A percentile compares a stretch with the other conserved stretches of the same genome.
Evolutionary conservation across 2,888 invertebrate genomes (phyloP).

Genomic region (Erebia aethiops): DNA sequence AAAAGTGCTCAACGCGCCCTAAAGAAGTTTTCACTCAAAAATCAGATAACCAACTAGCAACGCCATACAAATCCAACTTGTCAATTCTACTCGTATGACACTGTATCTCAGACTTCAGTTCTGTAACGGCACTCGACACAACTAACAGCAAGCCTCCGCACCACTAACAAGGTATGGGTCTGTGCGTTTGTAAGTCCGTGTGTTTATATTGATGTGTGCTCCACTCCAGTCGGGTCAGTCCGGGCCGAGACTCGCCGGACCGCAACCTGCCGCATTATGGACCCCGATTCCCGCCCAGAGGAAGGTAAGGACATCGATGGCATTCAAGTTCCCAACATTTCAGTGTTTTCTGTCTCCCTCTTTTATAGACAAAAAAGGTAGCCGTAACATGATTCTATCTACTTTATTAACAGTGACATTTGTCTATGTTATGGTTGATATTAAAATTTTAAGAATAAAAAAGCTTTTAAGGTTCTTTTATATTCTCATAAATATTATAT

Average conservation of each 20-base stretch:
- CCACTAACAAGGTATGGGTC: constrained; percentile 38
- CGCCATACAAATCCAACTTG: not conserved
- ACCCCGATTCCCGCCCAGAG: constrained; percentile 93
- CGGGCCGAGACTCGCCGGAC: constrained; percentile 93
- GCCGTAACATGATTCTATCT: not conserved
- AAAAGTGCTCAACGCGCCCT: no score
- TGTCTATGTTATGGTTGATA: no score
- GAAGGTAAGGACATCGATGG: constrained; percentile 84
- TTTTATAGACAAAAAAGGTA: not conserved
- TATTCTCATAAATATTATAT: no score
- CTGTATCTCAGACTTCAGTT: not conserved
- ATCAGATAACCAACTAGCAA: no score
- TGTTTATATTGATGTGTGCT: constrained; percentile 69
- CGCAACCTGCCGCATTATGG: constrained; percentile 94
- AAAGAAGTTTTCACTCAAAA: no score
- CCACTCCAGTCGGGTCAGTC: constrained; percentile 90
- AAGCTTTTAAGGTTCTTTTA: no score
- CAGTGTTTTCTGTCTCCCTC: not conserved
- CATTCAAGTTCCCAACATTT: not conserved
- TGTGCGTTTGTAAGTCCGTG: constrained; percentile 49
- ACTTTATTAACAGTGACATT: not conserved
- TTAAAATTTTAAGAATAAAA: no score
- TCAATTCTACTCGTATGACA: not conserved
- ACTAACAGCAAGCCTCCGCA: constrained; percentile 33
- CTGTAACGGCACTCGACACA: constrained; percentile 23